Base-by-base conservation (phyloP, 2,113 vertebrate genomes). In the Lophochroa leadbeateri region DNA sequence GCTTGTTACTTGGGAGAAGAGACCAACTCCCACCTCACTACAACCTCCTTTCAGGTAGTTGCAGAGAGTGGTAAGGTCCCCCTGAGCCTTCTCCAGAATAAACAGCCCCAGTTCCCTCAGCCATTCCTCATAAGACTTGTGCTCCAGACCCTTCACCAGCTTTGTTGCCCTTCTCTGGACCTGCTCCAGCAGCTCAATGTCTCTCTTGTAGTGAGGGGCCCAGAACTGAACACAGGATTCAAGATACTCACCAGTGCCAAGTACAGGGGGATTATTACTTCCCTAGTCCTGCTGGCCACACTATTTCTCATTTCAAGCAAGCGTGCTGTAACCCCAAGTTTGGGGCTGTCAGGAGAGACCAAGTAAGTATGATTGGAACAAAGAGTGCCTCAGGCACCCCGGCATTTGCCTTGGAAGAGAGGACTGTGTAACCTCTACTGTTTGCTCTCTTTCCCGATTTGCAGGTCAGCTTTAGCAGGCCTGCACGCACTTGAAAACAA, bases 401-500 rank as follows among this genome's bases (percentile, higher is more conserved):
- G 0, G n/a, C 20, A 24, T 74, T 93, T 90, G 57, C 71, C 52
- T 77, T 20, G 46, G 50, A 77, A 74, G 37, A 85, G 28, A 94
- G 55, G 76, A 86, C 58, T 53, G 24, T 10, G 24, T 75, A 81
- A 87, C 55, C 33, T 47, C 70, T 50, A 81, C 37, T 23, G 37
- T 50, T 81, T 61, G 17, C 0, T 67, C 70, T 81, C 85, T 92
- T 88, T 70, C 85, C 43, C 16, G 1, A 41, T 95, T 93, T 74
- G 41, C 68, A 94, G 94, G 94, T 96, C 96, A 96, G 60, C 86
- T 88, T 93, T 67, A 83, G 47, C 64, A 92, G 69, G 53, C 96
- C 90, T 97, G 92, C 80, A 93, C 2, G 0, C 85, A 88, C 90
- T 94, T 94, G 93, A 93, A 90, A 46, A 70, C 21, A 46, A 88